A percentile compares a stretch with the other conserved stretches of the same genome.
These are phyloP conservation scores for Pocillopora damicornis DNA, from an alignment of 64 coral and sea anemone genomes.

Conservation along the genomic window DNA sequence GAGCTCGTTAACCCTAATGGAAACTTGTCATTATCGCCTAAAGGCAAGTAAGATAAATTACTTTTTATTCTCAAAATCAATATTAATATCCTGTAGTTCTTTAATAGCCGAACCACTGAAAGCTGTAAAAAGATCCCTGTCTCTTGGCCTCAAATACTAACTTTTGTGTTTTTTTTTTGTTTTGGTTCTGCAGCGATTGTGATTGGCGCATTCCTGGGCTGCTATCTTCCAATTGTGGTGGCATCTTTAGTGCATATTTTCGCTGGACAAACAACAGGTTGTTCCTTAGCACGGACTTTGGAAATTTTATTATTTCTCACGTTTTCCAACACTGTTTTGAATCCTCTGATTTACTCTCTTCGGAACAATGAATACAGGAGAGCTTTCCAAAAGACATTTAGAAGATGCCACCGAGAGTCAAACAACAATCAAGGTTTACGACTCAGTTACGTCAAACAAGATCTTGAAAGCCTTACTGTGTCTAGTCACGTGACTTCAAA, in stretches of 20 bases:
- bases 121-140: too few relatives aligned
- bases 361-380: conserved; percentile 28
- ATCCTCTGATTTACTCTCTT: conserved; percentile 48
- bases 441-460: background rate
- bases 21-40: too few relatives aligned
- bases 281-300: background rate
- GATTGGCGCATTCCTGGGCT: conserved; percentile 48
- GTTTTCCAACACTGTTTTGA: conserved; percentile 45
- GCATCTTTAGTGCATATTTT: conserved; percentile 6
- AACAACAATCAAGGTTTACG: background rate
- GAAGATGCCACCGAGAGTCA: background rate
- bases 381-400: conserved; percentile 23
- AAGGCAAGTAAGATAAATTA: too few relatives aligned
- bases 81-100: too few relatives aligned
- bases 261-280: background rate
- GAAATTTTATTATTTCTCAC: conserved; percentile 30
- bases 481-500: background rate
- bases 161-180: background rate
- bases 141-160: background rate
- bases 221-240: conserved; percentile 49
- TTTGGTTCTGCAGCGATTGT: conserved; percentile 41
- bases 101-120: too few relatives aligned
- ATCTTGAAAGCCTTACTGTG: conserved; percentile 24
- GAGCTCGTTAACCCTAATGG: too few relatives aligned
- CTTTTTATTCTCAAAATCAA: too few relatives aligned